A percentile compares a stretch with the other conserved stretches of the same genome.
These are phyloP conservation scores for Habroteleia sp. DNA, from an alignment of 2,888 invertebrate species.

Conservation along the genomic window DNA sequence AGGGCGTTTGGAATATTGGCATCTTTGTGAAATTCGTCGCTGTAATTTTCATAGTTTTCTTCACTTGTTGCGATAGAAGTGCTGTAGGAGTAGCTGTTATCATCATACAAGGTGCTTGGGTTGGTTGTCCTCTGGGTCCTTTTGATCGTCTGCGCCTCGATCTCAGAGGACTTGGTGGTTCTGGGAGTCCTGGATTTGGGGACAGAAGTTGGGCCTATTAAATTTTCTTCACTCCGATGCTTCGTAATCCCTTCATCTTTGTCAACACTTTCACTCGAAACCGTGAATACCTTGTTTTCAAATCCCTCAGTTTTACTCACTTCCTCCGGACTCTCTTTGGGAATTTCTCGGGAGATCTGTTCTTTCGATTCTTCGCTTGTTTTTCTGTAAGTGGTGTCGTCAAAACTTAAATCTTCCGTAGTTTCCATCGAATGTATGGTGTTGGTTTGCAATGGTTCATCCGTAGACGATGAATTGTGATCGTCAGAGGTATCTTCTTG, in stretches of 20 bases:
- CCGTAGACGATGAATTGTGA: neutral
- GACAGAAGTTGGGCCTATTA: neutral
- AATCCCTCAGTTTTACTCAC: slow-evolving; percentile 20
- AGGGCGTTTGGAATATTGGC: slow-evolving; percentile 27
- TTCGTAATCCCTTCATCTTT: slow-evolving; percentile 13
- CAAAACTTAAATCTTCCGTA: neutral
- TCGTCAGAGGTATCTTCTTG: neutral
- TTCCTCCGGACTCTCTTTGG: neutral
- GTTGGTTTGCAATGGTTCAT: too few relatives aligned
- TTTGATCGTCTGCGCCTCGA: neutral
- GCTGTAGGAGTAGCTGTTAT: slow-evolving; percentile 26
- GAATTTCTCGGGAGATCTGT: neutral
- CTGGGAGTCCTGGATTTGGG: too few relatives aligned
- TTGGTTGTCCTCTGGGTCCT: slow-evolving; percentile 17
- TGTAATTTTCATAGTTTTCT: slow-evolving; percentile 32
- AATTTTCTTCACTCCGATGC: slow-evolving; percentile 5
- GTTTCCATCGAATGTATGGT: too few relatives aligned
- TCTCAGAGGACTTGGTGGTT: too few relatives aligned
- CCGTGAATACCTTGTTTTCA: slow-evolving; percentile 33
- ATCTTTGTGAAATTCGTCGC: slow-evolving; percentile 20
- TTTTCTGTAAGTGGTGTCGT: neutral
- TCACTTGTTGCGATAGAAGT: slow-evolving; percentile 17
- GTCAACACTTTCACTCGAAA: slow-evolving; percentile 17
- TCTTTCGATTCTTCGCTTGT: slow-evolving; percentile 3
- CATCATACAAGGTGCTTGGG: slow-evolving; percentile 27